Evolutionary conservation across 2,888 invertebrate genomes (phyloP), one percentile per base, ranked within the genome.

Genomic region (Bedellia somnulentella): DNA sequence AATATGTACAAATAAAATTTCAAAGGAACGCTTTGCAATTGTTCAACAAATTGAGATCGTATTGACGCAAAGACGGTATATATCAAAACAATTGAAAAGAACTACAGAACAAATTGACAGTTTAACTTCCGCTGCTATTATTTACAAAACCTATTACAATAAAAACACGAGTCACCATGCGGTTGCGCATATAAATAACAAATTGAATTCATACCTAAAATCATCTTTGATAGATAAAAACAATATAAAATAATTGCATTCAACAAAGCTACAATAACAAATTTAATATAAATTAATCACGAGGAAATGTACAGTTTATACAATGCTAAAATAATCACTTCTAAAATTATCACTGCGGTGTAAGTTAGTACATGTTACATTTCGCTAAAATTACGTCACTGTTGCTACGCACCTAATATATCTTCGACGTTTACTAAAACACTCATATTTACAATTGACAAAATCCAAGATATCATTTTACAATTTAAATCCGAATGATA

Each of bases 1-100:
- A 68, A 30, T 71, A 75, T 73, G 68, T 75, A 75, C 73, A 75
- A 70, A 71, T 73, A 71, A 75, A 75, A 70, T 71, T 73, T 73
- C 66, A 70, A 70, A 71, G 71, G 73, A 75, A 73, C 73, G 71
- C 73, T 73, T 73, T 70, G 68, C 67, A 73, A 73, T 71, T 70
- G 71, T 71, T 70, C 71, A 73, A 73, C 71, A 71, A 70, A 71
- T 67, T 73, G 73, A 73, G 73, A 75, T 73, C 73, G 71, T 71
- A 68, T 73, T 73, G 73, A 70, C 63, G 60, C 73, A 70, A 63
- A 62, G 70, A 71, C 71, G 71, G 71, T 75, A 71, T 66, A 71
- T 62, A 61, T 49, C 46, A 51, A 55, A 57, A 64, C 58, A 62
- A 61, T 63, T 18, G 5, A 5, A 5, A 18, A 6, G 9, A 18